Evolutionary conservation across 2,113 vertebrate species (phyloP).

Genomic region (Anthoscopus minutus): DNA sequence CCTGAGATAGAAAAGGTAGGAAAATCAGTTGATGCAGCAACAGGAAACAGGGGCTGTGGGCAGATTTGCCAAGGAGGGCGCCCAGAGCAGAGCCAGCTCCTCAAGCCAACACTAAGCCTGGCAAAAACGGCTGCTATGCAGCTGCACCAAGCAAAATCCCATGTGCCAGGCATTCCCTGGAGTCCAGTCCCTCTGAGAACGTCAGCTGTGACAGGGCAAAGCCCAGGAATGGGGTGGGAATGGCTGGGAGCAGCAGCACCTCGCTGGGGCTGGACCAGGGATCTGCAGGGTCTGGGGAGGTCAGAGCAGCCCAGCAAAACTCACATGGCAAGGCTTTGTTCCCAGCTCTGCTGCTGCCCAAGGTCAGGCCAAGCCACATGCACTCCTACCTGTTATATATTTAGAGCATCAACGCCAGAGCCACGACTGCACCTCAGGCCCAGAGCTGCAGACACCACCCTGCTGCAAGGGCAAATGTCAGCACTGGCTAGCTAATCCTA

Average conservation of each 20-base stretch:
- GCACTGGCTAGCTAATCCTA: not conserved
- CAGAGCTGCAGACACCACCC: not conserved
- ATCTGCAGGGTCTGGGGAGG: not conserved
- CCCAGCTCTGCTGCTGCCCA: not conserved
- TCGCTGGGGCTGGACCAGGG: not conserved
- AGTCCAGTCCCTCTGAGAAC: rapidly evolving
- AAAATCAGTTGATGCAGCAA: not conserved
- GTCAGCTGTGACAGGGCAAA: not conserved
- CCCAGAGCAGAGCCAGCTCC: not conserved
- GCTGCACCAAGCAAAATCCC: not conserved
- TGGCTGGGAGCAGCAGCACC: not conserved
- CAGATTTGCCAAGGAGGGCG: not conserved
- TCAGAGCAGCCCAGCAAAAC: rapidly evolving
- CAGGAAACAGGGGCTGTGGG: rapidly evolving
- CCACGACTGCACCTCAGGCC: not conserved
- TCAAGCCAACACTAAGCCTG: not conserved
- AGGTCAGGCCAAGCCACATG: not conserved
- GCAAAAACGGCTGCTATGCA: not conserved
- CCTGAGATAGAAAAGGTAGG: not conserved
- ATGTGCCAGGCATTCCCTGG: not conserved
- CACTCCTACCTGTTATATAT: slow-evolving; percentile 10
- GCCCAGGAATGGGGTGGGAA: rapidly evolving
- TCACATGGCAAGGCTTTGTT: rapidly evolving
- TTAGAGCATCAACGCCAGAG: not conserved
- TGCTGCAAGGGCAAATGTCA: not conserved